Conservation (phyloP, 2,797 vertebrate species). For the Todus mexicanus region DNA sequence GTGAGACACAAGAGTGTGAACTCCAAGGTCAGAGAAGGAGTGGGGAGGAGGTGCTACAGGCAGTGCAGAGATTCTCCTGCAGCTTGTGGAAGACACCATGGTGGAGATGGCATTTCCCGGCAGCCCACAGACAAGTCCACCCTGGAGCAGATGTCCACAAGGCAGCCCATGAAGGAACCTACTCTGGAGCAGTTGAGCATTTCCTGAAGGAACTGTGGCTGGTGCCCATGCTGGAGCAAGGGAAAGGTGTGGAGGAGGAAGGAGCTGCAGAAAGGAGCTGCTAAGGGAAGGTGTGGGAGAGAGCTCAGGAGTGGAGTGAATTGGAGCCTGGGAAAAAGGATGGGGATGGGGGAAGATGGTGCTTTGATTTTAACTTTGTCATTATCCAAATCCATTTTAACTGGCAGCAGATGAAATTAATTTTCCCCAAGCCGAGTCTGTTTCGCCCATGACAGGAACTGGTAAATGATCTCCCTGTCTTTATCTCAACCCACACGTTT, state of each 20-base stretch:
- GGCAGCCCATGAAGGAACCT: background rate
- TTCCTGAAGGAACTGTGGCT: background rate
- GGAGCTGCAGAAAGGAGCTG: background rate
- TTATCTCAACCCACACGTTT: background rate
- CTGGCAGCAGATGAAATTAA: background rate
- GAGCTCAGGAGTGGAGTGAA: too few species aligned
- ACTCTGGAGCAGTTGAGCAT: background rate
- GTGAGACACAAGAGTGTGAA: background rate
- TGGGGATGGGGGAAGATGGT: background rate
- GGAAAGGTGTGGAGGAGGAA: background rate
- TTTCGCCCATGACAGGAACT: background rate
- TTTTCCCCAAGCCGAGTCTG: background rate
- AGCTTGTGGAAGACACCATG: background rate
- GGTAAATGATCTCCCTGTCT: background rate
- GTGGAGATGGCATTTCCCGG: background rate
- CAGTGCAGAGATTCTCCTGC: background rate
- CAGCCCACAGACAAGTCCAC: rapidly evolving
- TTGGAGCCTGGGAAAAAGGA: background rate
- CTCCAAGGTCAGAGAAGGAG: background rate
- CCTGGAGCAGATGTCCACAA: background rate
- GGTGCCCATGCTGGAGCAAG: background rate
- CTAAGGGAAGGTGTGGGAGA: too few species aligned
- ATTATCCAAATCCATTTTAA: background rate
- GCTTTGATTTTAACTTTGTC: background rate
- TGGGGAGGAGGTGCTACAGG: background rate